These are phyloP conservation scores for Hylyphantes graminicola DNA, from an alignment of 1,140 invertebrate genomes.

Conservation along the genomic window DNA sequence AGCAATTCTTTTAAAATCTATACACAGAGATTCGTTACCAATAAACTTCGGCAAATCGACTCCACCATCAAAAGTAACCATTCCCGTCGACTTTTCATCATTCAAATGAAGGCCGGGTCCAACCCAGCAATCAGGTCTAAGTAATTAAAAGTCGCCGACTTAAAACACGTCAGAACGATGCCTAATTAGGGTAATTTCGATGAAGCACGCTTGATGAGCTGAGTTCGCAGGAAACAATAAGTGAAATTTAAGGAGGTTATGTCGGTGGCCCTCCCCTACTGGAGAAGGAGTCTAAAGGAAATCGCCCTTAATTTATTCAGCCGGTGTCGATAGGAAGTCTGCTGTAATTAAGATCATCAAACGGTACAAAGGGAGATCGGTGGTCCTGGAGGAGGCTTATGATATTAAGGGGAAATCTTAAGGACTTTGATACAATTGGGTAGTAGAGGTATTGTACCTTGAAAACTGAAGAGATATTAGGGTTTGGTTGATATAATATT, in stretches of 20 bases:
- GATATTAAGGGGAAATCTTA: no score
- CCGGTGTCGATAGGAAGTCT: constrained; percentile 39
- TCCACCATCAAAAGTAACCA: not conserved
- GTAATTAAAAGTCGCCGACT: constrained; percentile 57
- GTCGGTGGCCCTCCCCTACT: constrained; percentile 1
- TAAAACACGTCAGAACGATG: constrained; percentile 52
- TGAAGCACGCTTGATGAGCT: constrained; percentile 46
- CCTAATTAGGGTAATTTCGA: constrained; percentile 55
- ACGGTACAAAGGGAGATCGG: constrained; percentile 9
- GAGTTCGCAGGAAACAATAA: constrained; percentile 55
- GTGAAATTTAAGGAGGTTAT: constrained; percentile 59
- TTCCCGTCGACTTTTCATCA: not conserved
- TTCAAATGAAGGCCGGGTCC: not conserved
- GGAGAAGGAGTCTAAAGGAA: constrained; percentile 2
- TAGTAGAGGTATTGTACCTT: no score
- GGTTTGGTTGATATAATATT: no score
- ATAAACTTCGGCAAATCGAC: not conserved
- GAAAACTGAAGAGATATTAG: no score
- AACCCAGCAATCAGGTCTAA: constrained; percentile 37
- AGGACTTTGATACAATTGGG: no score
- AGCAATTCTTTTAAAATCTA: no score
- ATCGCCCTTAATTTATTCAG: constrained; percentile 49
- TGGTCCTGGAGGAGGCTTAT: not conserved
- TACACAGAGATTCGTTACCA: no score
- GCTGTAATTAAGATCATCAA: constrained; percentile 56